These are phyloP conservation scores for Oenanthe melanoleuca DNA, from an alignment of 2,113 vertebrate species.

Conservation along the genomic window DNA sequence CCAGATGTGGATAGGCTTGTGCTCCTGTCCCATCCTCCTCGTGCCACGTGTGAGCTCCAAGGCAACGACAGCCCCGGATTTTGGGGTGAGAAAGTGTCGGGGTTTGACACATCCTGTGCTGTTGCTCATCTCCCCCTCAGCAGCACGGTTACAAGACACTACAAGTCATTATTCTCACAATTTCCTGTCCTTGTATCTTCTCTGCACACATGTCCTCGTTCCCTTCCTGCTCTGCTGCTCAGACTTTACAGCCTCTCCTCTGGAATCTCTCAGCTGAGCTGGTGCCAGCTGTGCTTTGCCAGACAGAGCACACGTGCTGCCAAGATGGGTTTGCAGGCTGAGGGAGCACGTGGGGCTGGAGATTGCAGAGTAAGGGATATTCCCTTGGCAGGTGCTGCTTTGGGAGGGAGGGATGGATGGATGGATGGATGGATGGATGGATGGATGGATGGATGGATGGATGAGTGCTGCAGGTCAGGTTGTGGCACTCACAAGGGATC, in stretches of 20 bases:
- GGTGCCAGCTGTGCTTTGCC: background rate
- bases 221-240: background rate
- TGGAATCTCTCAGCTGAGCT: background rate
- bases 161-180: background rate
- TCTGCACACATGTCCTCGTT: background rate
- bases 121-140: background rate
- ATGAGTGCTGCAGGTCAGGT: background rate
- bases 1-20: background rate
- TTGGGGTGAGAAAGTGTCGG: background rate
- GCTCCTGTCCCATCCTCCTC: background rate
- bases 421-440: background rate
- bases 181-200: background rate
- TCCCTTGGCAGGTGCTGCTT: fast-evolving
- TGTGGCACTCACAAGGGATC: background rate
- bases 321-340: background rate
- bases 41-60: background rate
- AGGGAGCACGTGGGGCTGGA: background rate
- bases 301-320: background rate
- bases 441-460: background rate
- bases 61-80: background rate
- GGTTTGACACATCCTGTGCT: background rate
- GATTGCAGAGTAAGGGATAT: fast-evolving
- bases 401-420: background rate
- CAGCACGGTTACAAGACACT: background rate
- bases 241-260: background rate